Percentiles rank a stretch among this genome's conserved stretches.
These are phyloP conservation scores for Scleropages formosus DNA, from an alignment of 2,797 vertebrate genomes.

Conservation along the genomic window DNA sequence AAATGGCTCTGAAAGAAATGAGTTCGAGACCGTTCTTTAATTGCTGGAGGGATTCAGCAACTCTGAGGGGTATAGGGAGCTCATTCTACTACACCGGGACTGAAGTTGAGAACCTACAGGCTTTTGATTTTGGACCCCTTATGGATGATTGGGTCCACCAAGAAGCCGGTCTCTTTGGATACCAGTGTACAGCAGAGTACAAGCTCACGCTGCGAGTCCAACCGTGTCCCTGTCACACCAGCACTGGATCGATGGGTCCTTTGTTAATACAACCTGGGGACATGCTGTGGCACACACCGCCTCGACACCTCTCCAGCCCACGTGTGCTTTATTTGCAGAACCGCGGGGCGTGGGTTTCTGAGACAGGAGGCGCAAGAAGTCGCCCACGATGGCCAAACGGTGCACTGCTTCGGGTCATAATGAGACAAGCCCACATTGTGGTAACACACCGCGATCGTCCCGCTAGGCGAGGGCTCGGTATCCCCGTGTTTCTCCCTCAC, in stretches of 20 bases:
- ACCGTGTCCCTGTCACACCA: no score
- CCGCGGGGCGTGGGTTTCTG: background rate
- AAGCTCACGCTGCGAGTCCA: background rate
- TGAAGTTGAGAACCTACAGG: no score
- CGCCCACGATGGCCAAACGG: background rate
- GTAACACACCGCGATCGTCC: background rate
- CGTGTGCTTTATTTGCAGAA: conserved; percentile 17
- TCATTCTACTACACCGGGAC: no score
- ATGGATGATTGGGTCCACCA: no score
- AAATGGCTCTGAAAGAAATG: no score
- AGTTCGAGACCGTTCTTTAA: no score
- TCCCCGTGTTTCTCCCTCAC: background rate
- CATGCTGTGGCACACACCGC: background rate
- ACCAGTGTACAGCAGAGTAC: no score
- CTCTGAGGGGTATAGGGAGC: no score
- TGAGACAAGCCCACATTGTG: background rate
- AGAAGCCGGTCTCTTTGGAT: no score
- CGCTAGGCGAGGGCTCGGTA: background rate
- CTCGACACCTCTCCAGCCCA: background rate
- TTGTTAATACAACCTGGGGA: background rate
- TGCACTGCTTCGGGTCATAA: background rate
- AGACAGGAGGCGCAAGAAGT: background rate
- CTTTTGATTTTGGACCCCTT: no score
- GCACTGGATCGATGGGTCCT: no score
- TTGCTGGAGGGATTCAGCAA: no score